phyloP scores from a whole-genome alignment of 2,888 invertebrate genomes.

The Brachypterus glaber region DNA sequence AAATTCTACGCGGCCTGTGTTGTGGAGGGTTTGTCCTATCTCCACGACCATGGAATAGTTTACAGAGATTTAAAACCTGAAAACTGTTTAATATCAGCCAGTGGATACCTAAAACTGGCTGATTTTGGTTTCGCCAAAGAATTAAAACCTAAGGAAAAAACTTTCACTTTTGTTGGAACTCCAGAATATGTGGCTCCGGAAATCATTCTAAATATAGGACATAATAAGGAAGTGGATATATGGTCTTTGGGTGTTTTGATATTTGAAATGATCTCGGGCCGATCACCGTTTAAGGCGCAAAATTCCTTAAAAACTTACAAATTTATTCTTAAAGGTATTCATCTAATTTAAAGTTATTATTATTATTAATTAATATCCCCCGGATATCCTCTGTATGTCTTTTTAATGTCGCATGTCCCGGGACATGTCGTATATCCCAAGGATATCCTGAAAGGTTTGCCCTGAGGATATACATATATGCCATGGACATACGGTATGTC shows the following conservation, averaged over 20 bases:
- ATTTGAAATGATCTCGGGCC: slow-evolving; percentile 75
- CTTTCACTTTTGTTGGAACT: slow-evolving; percentile 92
- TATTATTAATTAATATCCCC: too few relatives aligned
- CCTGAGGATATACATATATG: too few relatives aligned
- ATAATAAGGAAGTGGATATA: slow-evolving; percentile 78
- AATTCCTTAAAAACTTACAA: slow-evolving; percentile 91
- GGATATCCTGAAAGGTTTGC: too few relatives aligned
- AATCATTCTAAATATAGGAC: slow-evolving; percentile 76
- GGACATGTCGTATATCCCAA: too few relatives aligned
- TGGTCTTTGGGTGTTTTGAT: slow-evolving; percentile 86
- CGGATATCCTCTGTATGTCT: too few relatives aligned
- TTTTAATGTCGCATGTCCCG: too few relatives aligned
- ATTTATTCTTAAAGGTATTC: slow-evolving; percentile 67
- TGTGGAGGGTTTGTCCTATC: slow-evolving; percentile 78
- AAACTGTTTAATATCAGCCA: slow-evolving; percentile 73
- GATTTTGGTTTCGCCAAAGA: slow-evolving; percentile 91
- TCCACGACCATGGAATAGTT: slow-evolving; percentile 75
- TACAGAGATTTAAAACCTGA: slow-evolving; percentile 86
- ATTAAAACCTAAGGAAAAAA: slow-evolving; percentile 59
- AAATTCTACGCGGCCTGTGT: slow-evolving; percentile 86
- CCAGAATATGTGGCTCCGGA: slow-evolving; percentile 83
- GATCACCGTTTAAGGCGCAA: slow-evolving; percentile 65
- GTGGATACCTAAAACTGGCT: slow-evolving; percentile 82
- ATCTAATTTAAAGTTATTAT: too few relatives aligned
- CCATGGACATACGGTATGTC: too few relatives aligned